A percentile compares a stretch with the other conserved stretches of the same genome.
These are phyloP conservation scores for Sesia bembeciformis DNA, from an alignment of 2,888 invertebrate genomes.

Conservation along the genomic window DNA sequence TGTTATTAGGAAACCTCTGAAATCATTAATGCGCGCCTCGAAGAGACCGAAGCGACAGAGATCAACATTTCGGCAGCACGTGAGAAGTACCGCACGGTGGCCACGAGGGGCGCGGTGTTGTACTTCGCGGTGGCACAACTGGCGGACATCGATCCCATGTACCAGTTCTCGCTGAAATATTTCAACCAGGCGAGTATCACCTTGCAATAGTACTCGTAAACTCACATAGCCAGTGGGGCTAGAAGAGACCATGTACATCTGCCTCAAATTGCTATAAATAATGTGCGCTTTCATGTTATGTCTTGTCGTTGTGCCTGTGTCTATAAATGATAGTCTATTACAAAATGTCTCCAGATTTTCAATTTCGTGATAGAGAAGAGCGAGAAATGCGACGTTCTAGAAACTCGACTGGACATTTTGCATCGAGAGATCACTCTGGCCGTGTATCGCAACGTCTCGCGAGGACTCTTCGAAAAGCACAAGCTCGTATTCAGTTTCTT, in stretches of 20 bases:
- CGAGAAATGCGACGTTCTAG: constrained; percentile 78
- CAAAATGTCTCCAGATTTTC: constrained; percentile 75
- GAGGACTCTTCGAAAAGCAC: constrained; percentile 93
- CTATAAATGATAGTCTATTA: too few relatives aligned
- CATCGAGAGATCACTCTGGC: constrained; percentile 85
- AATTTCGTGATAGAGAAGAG: constrained; percentile 86
- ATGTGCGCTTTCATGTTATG: too few relatives aligned
- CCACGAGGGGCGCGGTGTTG: constrained; percentile 89
- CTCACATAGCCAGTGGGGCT: too few relatives aligned
- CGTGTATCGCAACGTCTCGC: constrained; percentile 89
- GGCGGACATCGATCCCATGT: constrained; percentile 95
- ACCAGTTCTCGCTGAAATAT: constrained; percentile 94
- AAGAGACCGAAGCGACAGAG: constrained; percentile 91
- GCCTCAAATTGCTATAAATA: too few relatives aligned
- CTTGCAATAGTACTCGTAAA: too few relatives aligned
- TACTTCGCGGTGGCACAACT: constrained; percentile 93
- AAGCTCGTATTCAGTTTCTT: constrained; percentile 92
- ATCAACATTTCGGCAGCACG: constrained; percentile 88
- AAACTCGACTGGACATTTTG: constrained; percentile 79
- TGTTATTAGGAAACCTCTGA: constrained; percentile 85
- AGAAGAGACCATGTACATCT: too few relatives aligned
- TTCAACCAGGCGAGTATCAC: constrained; percentile 72
- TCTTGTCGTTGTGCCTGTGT: too few relatives aligned
- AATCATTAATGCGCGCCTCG: constrained; percentile 89
- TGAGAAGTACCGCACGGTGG: constrained; percentile 89